Conservation (phyloP, 2,113 vertebrate genomes). For the Columbina picui region DNA sequence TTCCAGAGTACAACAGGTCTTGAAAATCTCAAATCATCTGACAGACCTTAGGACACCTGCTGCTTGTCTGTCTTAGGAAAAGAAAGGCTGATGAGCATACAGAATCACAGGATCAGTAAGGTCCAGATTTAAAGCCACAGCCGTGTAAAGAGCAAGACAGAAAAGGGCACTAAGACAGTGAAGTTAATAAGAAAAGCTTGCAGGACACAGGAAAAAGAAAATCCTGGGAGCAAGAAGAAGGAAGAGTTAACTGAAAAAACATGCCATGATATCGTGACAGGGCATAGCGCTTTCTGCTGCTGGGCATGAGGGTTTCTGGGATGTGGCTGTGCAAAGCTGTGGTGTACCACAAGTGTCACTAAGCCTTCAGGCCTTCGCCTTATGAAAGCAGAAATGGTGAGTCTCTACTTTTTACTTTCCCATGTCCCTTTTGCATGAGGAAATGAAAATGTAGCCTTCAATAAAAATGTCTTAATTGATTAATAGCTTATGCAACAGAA, state of each 20-base stretch:
- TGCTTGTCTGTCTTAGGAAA: neutral
- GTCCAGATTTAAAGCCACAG: neutral
- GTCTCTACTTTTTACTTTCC: neutral
- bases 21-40: neutral
- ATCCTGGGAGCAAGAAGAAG: neutral
- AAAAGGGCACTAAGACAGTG: neutral
- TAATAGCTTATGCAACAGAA: neutral
- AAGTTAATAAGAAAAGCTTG: neutral
- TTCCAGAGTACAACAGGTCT: neutral
- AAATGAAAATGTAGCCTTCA: slow-evolving; percentile 12
- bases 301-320: neutral
- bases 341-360: neutral
- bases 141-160: neutral
- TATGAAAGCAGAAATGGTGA: neutral
- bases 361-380: neutral
- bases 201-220: neutral
- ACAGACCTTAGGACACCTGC: neutral
- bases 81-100: neutral
- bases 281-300: neutral
- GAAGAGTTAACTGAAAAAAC: neutral
- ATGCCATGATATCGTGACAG: neutral
- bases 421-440: neutral
- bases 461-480: slow-evolving; percentile 23
- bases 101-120: neutral
- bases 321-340: neutral